Percentiles rank a stretch among this genome's conserved stretches.
These are phyloP conservation scores for Gambusia affinis DNA, from an alignment of 2,113 vertebrate species.

Conservation along the genomic window DNA sequence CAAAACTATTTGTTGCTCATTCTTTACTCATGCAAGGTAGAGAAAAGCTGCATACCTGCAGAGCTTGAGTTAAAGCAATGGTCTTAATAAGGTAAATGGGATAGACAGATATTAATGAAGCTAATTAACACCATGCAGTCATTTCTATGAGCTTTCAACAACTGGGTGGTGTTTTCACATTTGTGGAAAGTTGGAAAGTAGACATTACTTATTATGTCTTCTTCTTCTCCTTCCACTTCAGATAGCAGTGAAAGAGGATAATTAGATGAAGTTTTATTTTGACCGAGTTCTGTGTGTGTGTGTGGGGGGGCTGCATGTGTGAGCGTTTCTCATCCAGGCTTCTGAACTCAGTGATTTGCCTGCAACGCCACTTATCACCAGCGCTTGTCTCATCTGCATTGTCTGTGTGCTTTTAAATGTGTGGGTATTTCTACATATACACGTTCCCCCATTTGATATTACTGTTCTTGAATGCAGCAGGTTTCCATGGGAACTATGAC, in stretches of 20 bases:
- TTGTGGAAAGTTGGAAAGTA: not conserved
- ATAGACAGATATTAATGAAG: conserved; percentile 44
- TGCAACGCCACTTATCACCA: conserved; percentile 13
- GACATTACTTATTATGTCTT: not conserved
- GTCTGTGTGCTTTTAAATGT: conserved; percentile 15
- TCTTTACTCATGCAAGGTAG: not conserved
- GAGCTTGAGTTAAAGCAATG: conserved; percentile 30
- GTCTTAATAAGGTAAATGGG: conserved; percentile 13
- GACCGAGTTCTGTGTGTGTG: not conserved
- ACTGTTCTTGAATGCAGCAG: conserved; percentile 27
- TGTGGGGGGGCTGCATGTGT: not conserved
- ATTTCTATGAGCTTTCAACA: conserved; percentile 19
- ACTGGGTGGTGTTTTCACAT: not conserved
- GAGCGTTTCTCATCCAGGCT: not conserved
- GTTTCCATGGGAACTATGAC: conserved; percentile 74
- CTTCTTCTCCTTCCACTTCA: not conserved
- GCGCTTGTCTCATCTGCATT: conserved; percentile 26
- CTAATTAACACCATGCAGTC: conserved; percentile 3
- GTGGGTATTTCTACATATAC: conserved; percentile 16
- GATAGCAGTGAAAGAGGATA: conserved; percentile 1
- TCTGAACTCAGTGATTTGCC: not conserved
- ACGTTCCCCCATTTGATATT: conserved; percentile 24
- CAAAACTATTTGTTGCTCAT: conserved; percentile 8
- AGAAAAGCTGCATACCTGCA: conserved; percentile 12
- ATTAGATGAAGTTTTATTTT: not conserved